These are phyloP conservation scores for Sarcophaga subvicina DNA, from an alignment of 2,888 invertebrate species.

Conservation along the genomic window DNA sequence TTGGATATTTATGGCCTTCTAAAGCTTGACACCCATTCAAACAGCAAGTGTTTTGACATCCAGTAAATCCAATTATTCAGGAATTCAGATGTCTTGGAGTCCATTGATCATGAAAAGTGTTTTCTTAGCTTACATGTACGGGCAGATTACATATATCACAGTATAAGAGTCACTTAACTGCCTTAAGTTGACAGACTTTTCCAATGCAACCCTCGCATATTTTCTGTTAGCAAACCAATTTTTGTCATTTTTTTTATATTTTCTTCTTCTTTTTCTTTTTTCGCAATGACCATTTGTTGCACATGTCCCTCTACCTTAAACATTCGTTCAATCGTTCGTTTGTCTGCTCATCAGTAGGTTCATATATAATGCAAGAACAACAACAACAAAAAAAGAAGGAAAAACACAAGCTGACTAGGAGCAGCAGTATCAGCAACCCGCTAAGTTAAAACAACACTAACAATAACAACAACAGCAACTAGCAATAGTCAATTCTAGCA, in stretches of 20 bases:
- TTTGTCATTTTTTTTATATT: background rate
- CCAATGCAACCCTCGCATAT: background rate
- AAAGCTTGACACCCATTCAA: too few species aligned
- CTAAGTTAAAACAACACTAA: conserved; percentile 25
- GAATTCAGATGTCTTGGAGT: too few species aligned
- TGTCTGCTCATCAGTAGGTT: conserved; percentile 63
- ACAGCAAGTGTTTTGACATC: too few species aligned
- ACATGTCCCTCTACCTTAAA: conserved; percentile 17
- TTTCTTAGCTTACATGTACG: too few species aligned
- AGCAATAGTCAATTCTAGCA: conserved; percentile 52
- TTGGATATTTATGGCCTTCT: too few species aligned
- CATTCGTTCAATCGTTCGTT: conserved; percentile 9
- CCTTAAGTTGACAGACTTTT: too few species aligned
- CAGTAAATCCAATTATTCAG: too few species aligned
- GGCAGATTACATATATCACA: too few species aligned
- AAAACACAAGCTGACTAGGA: background rate
- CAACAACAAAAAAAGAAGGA: background rate
- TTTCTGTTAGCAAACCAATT: background rate
- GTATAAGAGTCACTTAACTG: too few species aligned
- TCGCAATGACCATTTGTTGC: conserved; percentile 37
- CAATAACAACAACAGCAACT: background rate
- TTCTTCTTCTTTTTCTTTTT: background rate
- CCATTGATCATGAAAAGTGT: too few species aligned
- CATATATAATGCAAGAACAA: conserved; percentile 50
- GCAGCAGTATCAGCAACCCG: conserved; percentile 55